These are phyloP conservation scores for Himalopsyche tibetana DNA, from an alignment of 2,888 invertebrate species.

Conservation along the genomic window DNA sequence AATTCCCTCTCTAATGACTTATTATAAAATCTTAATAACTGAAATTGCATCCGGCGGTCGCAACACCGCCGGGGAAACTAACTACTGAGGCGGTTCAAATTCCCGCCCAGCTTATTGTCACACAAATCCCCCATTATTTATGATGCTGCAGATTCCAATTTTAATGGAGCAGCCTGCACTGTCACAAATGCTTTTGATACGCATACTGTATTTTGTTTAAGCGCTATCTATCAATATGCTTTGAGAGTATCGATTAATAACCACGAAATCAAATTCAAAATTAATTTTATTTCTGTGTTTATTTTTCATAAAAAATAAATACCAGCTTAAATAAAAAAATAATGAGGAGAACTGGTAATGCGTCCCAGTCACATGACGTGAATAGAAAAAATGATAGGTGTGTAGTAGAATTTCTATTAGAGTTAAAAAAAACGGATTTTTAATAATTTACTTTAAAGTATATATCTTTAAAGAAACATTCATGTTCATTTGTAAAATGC, in stretches of 20 bases:
- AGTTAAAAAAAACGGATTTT: no score
- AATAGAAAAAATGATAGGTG: no score
- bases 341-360: no score
- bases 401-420: no score
- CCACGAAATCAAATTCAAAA: no score
- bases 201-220: background rate
- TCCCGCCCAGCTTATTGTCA: constrained; percentile 54
- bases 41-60: constrained; percentile 37
- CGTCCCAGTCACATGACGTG: no score
- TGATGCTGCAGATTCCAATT: constrained; percentile 45
- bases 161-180: constrained; percentile 49
- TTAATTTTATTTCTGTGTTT: no score
- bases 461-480: no score
- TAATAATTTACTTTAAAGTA: no score
- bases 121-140: constrained; percentile 61
- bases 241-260: background rate
- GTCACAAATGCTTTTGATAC: constrained; percentile 36
- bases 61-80: constrained; percentile 6
- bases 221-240: background rate
- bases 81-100: background rate
- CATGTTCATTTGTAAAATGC: no score
- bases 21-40: constrained; percentile 46
- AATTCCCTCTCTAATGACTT: constrained; percentile 39
- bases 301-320: no score
- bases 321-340: no score